Evolutionary conservation across 2,113 vertebrate genomes (phyloP).

Genomic region (Cynocephalus volans): DNA sequence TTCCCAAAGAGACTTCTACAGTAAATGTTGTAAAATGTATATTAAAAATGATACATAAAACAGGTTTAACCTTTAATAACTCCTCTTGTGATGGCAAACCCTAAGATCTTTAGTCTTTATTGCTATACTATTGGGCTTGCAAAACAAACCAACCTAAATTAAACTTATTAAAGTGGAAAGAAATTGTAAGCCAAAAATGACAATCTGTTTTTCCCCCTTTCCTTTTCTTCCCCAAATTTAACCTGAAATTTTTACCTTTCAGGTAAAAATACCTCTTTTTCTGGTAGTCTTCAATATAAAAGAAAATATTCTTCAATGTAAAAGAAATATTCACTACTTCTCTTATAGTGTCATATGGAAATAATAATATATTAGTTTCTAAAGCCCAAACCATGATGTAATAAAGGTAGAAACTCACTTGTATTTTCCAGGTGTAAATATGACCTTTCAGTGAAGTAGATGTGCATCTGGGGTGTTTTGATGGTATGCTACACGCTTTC

Average conservation of each 20-base stretch:
- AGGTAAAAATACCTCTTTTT: background rate
- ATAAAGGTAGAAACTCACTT: background rate
- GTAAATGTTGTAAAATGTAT: constrained; percentile 13
- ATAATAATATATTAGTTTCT: background rate
- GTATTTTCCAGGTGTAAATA: background rate
- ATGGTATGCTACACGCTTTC: background rate
- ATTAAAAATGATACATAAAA: constrained; percentile 64
- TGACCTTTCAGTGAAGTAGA: background rate
- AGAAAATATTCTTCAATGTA: background rate
- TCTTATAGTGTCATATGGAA: background rate
- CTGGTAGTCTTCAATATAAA: background rate
- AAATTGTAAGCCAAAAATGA: constrained; percentile 14
- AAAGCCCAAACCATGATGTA: background rate
- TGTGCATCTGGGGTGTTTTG: background rate
- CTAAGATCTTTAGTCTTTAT: background rate
- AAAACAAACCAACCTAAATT: constrained; percentile 7
- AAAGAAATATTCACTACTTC: background rate
- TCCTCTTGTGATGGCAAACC: background rate
- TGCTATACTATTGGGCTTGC: background rate
- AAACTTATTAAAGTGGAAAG: constrained; percentile 35
- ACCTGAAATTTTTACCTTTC: background rate
- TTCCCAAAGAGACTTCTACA: constrained; percentile 60
- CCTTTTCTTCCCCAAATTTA: background rate
- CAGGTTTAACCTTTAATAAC: background rate
- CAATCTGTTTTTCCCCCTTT: background rate